Evolutionary conservation across 1,140 invertebrate genomes (phyloP), one percentile per base, ranked within the genome.

Genomic region (Drosophila sechellia): DNA sequence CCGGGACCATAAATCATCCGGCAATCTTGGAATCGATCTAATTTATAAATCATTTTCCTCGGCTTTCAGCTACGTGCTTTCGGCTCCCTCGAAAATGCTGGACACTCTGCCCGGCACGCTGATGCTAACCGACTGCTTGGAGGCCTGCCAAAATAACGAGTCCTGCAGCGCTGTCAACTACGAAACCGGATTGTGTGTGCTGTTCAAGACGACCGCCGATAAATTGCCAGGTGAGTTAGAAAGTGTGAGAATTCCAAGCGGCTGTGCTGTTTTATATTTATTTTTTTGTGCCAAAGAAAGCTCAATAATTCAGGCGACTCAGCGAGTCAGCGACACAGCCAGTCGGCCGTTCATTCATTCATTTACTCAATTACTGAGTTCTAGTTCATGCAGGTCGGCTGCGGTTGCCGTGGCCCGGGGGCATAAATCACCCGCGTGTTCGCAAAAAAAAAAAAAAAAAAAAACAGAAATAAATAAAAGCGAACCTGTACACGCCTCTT

Each of bases 181-280:
- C 94, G 98, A 98, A 94, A 98, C 98, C 56, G 98, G 97, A 50
- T 95, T 98, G 25, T 98, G 98, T 93, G 97, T 98, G 69, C 95
- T 98, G 48, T 98, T 98, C 94, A 96, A 95, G 91, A 96, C 96
- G 31, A 97, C 97, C 90, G 97, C 97, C 77, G 96, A 97, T 92
- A 95, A 95, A 92, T 94, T 96, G 92, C 97, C 97, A 93, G 96
- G 97, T 98, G 94, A 96, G 90, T 84, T 84, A 89, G 84, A 89
- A 89, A 89, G 84, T 89, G 84, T 89, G 84, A 89, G 84, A 86
- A 86, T 86, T 58, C 75, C 42, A 56, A 46, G 52, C 46, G 48
- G 57, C 57, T 52, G 42, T 57, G 66, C 42, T 61, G 48, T 52
- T 71, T 74, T 61, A 50, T 42, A 34, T 34, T 34, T 50, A 27